Conservation (phyloP, 1,140 invertebrate species). For the Leguminivora glycinivorella region DNA sequence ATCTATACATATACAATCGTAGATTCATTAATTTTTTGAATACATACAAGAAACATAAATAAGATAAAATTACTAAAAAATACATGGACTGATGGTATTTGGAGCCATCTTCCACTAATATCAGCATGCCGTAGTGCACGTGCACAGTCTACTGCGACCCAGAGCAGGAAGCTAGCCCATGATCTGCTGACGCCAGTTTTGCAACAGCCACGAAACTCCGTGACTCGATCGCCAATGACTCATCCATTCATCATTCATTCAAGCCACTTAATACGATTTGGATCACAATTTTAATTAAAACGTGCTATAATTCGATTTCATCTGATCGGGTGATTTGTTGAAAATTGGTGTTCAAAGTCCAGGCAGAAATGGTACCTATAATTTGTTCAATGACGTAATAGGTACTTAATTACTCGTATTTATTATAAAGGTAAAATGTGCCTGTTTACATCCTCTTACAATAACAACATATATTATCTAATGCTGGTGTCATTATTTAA, state of each 20-base stretch:
- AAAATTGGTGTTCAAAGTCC: not conserved
- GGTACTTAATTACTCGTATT: no score
- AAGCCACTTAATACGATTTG: not conserved
- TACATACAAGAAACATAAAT: no score
- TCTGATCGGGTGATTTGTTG: not conserved
- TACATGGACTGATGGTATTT: no score
- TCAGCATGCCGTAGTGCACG: not conserved
- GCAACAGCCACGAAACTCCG: not conserved
- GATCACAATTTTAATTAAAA: not conserved
- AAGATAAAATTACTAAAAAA: no score
- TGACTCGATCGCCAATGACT: not conserved
- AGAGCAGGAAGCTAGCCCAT: not conserved
- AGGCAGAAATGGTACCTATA: not conserved
- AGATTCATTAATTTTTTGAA: no score
- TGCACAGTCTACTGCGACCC: not conserved
- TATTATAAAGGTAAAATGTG: no score
- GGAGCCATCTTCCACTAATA: not conserved
- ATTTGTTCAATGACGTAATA: no score
- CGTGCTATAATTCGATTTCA: conserved; percentile 10
- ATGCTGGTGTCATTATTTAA: no score
- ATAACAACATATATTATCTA: no score
- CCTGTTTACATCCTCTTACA: no score
- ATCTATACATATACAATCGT: no score
- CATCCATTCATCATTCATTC: not conserved
- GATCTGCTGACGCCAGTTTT: conserved; percentile 4